A percentile compares a stretch with the other conserved stretches of the same genome.
Evolutionary conservation across 2,113 vertebrate species (phyloP).

Genomic region (Vidua chalybeata): DNA sequence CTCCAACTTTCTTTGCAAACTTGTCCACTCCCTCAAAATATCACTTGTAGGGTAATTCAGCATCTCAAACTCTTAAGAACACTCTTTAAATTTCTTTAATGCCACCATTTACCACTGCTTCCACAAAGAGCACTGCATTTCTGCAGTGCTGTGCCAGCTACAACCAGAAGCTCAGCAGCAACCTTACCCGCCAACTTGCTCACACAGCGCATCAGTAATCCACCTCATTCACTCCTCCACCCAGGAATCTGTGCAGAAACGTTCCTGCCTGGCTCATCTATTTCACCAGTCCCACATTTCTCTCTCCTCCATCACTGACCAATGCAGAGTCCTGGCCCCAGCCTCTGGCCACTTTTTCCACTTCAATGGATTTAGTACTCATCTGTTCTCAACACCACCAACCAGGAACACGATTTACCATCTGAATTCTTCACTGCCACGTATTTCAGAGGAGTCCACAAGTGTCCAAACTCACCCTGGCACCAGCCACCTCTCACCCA

Average conservation of each 20-base stretch:
- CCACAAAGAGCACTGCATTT: background rate
- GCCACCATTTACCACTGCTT: background rate
- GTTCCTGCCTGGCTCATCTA: background rate
- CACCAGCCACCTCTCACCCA: background rate
- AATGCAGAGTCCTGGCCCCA: background rate
- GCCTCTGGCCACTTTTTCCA: background rate
- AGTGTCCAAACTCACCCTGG: background rate
- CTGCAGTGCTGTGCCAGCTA: background rate
- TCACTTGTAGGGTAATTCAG: background rate
- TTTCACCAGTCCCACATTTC: background rate
- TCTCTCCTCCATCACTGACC: background rate
- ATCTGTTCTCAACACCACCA: background rate
- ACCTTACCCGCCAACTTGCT: background rate
- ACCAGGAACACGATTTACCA: background rate
- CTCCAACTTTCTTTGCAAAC: background rate
- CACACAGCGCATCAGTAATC: rapidly evolving
- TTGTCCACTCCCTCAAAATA: background rate
- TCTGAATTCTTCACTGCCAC: background rate
- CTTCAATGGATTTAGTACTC: background rate
- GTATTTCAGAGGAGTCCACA: background rate
- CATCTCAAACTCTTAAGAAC: background rate
- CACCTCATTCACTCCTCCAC: background rate
- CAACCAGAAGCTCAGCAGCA: background rate
- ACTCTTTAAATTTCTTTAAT: background rate
- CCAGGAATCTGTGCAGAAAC: background rate